Conservation (phyloP, 2,797 vertebrate species). For the Odontamblyopus rebecca region DNA sequence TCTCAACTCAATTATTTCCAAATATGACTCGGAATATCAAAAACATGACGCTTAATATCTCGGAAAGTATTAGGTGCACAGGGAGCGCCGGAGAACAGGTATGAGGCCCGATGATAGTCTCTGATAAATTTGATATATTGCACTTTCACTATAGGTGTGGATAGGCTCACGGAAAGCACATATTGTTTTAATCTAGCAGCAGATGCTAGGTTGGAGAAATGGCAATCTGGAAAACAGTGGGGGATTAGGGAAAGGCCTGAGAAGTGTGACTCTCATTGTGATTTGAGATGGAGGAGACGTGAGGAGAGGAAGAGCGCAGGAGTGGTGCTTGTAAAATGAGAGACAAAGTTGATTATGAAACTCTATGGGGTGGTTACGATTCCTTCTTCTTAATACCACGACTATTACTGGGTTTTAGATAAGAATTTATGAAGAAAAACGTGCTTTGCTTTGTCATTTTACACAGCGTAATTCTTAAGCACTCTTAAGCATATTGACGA, state of each 20-base stretch:
- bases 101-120: slow-evolving; percentile 45
- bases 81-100: slow-evolving; percentile 22
- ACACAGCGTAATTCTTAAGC: too few species aligned
- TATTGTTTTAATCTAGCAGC: slow-evolving; percentile 40
- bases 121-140: slow-evolving; percentile 35
- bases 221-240: slow-evolving; percentile 39
- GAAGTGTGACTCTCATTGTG: background rate
- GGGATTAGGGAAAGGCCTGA: background rate
- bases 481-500: too few species aligned
- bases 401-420: background rate
- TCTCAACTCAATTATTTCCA: slow-evolving; percentile 22
- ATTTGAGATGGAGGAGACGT: background rate
- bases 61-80: slow-evolving; percentile 27
- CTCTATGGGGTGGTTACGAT: background rate
- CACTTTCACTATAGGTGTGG: slow-evolving; percentile 25
- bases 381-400: too few species aligned
- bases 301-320: background rate
- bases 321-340: background rate
- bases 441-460: too few species aligned
- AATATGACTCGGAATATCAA: slow-evolving; percentile 29
- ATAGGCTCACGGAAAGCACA: slow-evolving; percentile 23
- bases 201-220: slow-evolving; percentile 34
- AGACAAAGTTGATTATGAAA: background rate
- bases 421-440: background rate
- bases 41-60: slow-evolving; percentile 33